Conservation (phyloP, 2,888 invertebrate species). For the Actias luna region DNA sequence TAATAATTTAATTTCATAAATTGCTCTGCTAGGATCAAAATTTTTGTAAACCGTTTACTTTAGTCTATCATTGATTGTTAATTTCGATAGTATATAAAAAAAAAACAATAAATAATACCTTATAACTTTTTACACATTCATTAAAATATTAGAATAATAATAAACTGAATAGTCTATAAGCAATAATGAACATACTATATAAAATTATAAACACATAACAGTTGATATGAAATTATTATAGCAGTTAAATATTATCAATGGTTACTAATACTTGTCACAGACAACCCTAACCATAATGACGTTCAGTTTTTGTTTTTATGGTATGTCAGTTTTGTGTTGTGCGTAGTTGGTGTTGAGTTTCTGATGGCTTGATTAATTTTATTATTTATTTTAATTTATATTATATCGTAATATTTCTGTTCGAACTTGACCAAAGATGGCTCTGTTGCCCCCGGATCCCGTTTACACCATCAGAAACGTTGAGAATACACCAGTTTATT, state of each 20-base stretch:
- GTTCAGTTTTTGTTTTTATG: constrained; percentile 60
- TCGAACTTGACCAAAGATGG: constrained; percentile 83
- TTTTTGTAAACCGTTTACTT: too few species aligned
- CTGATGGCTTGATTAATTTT: constrained; percentile 79
- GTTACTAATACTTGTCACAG: not conserved
- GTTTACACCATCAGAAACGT: constrained; percentile 86
- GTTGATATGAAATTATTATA: not conserved
- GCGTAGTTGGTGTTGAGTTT: constrained; percentile 78
- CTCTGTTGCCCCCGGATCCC: constrained; percentile 89
- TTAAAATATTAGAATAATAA: too few species aligned
- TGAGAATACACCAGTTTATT: constrained; percentile 87
- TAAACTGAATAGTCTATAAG: too few species aligned
- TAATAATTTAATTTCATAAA: too few species aligned
- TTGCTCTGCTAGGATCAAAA: too few species aligned
- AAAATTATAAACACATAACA: too few species aligned
- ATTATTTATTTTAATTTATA: constrained; percentile 70
- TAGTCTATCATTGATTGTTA: too few species aligned
- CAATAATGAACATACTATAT: too few species aligned
- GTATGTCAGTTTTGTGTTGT: constrained; percentile 78
- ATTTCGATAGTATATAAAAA: too few species aligned
- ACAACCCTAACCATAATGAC: constrained; percentile 23
- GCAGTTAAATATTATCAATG: not conserved
- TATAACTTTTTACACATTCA: too few species aligned
- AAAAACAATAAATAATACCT: too few species aligned
- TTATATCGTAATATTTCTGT: constrained; percentile 69